Percentiles rank a stretch among this genome's conserved stretches.
Conservation (phyloP, 2,797 vertebrate genomes). For the Gouania willdenowi region DNA sequence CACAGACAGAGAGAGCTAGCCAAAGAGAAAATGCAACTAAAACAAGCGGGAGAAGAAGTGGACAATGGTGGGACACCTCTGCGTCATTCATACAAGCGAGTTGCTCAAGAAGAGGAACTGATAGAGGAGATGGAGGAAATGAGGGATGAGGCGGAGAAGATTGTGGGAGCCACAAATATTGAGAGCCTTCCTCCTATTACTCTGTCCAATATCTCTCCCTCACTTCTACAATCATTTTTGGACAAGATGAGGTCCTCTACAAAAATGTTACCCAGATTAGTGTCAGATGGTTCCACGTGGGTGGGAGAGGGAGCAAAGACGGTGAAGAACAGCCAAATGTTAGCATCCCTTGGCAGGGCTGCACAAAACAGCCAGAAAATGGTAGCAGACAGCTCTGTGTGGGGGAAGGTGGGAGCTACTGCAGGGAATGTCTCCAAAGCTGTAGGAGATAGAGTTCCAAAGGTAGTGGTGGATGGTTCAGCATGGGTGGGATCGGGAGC, state of each 20-base stretch:
- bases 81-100: conserved; percentile 45
- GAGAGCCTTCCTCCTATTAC: conserved; percentile 50
- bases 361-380: conserved; percentile 50
- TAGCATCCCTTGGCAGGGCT: conserved; percentile 37
- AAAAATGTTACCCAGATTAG: conserved; percentile 50
- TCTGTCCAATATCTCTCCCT: conserved; percentile 40
- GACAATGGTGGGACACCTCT: conserved; percentile 3
- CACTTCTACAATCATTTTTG: conserved; percentile 46
- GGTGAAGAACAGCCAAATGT: conserved; percentile 41
- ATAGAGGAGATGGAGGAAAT: conserved; percentile 54
- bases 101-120: conserved; percentile 56
- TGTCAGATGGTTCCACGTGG: conserved; percentile 47
- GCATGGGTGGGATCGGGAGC: conserved; percentile 57
- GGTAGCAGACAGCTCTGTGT: conserved; percentile 41
- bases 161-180: conserved; percentile 32
- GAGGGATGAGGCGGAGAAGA: conserved; percentile 64
- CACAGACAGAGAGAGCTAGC: conserved; percentile 57
- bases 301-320: conserved; percentile 42
- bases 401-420: conserved; percentile 47
- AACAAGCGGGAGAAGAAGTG: conserved; percentile 4
- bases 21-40: conserved; percentile 20
- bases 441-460: conserved; percentile 47
- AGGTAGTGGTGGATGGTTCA: conserved; percentile 44
- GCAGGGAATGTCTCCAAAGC: conserved; percentile 46
- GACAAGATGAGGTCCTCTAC: conserved; percentile 34